These are phyloP conservation scores for Hyperoplus lanceolatus DNA, from an alignment of 2,797 vertebrate genomes.

Conservation along the genomic window DNA sequence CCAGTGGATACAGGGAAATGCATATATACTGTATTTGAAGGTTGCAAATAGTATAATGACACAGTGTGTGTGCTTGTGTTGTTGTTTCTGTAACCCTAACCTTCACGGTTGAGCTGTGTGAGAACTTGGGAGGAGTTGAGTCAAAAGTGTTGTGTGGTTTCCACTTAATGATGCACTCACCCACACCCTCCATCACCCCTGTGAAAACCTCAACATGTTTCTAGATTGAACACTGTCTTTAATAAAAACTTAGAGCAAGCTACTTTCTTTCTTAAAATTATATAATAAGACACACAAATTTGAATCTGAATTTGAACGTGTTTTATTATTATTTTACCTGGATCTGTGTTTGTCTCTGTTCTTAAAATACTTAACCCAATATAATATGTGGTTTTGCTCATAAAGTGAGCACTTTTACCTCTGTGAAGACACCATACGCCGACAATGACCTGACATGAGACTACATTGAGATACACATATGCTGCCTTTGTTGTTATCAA, in stretches of 20 bases:
- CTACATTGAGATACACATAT: neutral
- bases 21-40: neutral
- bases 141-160: conserved; percentile 17
- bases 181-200: neutral
- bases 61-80: neutral
- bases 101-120: neutral
- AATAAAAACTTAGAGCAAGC: neutral
- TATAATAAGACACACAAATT: neutral
- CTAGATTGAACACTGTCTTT: neutral
- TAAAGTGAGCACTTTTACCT: neutral
- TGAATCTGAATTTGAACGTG: neutral
- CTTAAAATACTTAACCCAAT: neutral
- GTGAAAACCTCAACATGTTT: conserved; percentile 13
- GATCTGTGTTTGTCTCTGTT: neutral
- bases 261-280: neutral
- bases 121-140: neutral
- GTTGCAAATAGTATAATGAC: neutral
- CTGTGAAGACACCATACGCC: neutral
- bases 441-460: neutral
- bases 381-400: neutral
- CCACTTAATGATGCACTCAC: neutral
- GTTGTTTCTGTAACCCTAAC: neutral
- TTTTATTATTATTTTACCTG: neutral
- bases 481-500: neutral
- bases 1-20: neutral